These are phyloP conservation scores for Phoebastria nigripes DNA, from an alignment of 2,797 vertebrate genomes.

Conservation along the genomic window DNA sequence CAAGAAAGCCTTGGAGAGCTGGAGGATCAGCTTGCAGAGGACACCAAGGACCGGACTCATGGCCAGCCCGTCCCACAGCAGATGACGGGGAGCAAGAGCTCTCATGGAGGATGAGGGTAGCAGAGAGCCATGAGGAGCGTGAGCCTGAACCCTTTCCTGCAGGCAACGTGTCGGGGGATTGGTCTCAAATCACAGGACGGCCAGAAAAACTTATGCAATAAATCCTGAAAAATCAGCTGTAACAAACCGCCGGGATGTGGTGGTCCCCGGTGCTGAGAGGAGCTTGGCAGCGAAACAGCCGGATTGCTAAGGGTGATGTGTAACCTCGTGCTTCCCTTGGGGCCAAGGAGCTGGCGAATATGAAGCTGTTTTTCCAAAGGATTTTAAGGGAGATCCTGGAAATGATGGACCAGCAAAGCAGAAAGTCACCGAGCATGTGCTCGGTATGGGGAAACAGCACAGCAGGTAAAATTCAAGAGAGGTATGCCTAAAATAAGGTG, in stretches of 20 bases:
- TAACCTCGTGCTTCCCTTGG: background rate
- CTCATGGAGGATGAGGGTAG: fast-evolving
- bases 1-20: background rate
- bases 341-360: no score
- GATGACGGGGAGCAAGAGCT: no score
- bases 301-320: background rate
- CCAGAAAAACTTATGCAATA: background rate
- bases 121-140: background rate
- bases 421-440: background rate
- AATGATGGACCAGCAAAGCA: background rate
- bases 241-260: fast-evolving
- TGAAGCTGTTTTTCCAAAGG: background rate
- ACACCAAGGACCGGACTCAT: background rate
- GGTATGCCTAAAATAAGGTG: background rate
- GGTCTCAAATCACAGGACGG: background rate
- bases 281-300: background rate
- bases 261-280: fast-evolving
- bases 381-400: background rate
- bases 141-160: background rate
- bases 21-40: background rate
- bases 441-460: no score
- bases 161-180: fast-evolving
- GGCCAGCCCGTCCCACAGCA: background rate
- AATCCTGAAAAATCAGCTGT: background rate
- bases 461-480: background rate